Conservation (phyloP, 2,888 invertebrate genomes). For the Tipula helvola region DNA sequence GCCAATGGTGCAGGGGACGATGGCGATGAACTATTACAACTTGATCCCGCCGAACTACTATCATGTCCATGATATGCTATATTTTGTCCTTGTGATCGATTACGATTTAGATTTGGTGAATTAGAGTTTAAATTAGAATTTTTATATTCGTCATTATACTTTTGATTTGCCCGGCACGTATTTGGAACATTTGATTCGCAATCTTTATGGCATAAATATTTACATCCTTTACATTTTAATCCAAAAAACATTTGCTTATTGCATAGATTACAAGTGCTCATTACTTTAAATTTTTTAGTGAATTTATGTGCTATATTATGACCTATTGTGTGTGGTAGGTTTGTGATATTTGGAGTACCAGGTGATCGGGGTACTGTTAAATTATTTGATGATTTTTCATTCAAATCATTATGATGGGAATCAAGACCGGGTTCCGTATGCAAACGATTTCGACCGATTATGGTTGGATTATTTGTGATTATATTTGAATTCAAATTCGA, state of each 20-base stretch:
- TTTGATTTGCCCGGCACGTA: conserved; percentile 60
- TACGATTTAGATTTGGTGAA: conserved; percentile 10
- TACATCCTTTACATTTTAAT: conserved; percentile 89
- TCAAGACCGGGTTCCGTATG: conserved; percentile 29
- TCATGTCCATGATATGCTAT: conserved; percentile 45
- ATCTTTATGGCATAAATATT: conserved; percentile 62
- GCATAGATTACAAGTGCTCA: conserved; percentile 82
- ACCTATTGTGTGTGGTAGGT: conserved; percentile 67
- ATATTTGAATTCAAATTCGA: conserved; percentile 26
- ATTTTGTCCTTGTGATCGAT: conserved; percentile 13
- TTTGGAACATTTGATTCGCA: conserved; percentile 87
- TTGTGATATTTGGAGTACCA: conserved; percentile 68
- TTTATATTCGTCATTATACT: background rate
- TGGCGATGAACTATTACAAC: conserved; percentile 92
- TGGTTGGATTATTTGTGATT: background rate
- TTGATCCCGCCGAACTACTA: conserved; percentile 87
- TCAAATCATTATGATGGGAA: conserved; percentile 18
- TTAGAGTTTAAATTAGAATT: background rate
- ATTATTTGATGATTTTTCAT: conserved; percentile 28
- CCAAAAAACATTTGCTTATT: conserved; percentile 79
- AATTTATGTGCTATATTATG: conserved; percentile 86
- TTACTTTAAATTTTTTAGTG: conserved; percentile 76
- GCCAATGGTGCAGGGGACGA: conserved; percentile 77
- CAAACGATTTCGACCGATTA: conserved; percentile 26
- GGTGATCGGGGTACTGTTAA: conserved; percentile 48